Percentiles rank a stretch among this genome's conserved stretches.
Conservation (phyloP, 2,888 invertebrate genomes). For the Rhaphigaster nebulosa region DNA sequence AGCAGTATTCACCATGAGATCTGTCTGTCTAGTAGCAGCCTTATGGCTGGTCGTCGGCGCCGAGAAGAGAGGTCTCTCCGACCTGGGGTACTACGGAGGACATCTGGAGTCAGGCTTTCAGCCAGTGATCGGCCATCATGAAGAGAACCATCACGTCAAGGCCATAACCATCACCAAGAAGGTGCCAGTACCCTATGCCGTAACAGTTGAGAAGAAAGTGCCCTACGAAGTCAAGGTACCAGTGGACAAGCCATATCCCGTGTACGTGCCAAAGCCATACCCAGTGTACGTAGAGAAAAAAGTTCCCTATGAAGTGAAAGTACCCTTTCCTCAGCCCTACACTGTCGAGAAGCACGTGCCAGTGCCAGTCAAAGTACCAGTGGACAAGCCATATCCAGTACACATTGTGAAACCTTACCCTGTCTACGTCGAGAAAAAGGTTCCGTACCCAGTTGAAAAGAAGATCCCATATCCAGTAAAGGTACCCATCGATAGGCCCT, state of each 20-base stretch:
- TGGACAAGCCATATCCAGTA: conserved; percentile 70
- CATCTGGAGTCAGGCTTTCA: conserved; percentile 63
- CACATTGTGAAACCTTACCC: conserved; percentile 84
- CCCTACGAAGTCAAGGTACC: conserved; percentile 80
- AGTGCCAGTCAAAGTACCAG: conserved; percentile 78
- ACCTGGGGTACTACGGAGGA: conserved; percentile 63
- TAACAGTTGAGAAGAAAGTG: conserved; percentile 72
- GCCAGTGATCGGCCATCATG: conserved; percentile 61
- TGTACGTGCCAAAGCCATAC: conserved; percentile 82
- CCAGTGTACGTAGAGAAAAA: conserved; percentile 73
- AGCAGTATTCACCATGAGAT: not conserved
- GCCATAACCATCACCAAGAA: conserved; percentile 81
- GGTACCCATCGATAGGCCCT: conserved; percentile 81
- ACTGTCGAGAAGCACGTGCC: conserved; percentile 70
- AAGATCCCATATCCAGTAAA: conserved; percentile 76
- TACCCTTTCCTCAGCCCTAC: conserved; percentile 71
- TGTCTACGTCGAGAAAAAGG: conserved; percentile 81
- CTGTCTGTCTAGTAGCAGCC: conserved; percentile 12
- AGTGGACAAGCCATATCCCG: conserved; percentile 73
- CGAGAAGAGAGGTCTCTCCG: conserved; percentile 66
- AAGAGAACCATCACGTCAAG: conserved; percentile 76
- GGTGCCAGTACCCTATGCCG: conserved; percentile 81
- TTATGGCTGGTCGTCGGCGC: not conserved
- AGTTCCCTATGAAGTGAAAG: conserved; percentile 77
- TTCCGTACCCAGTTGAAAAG: conserved; percentile 77